Conservation (phyloP, 2,797 vertebrate genomes). For the Syndactyla subalaris region DNA sequence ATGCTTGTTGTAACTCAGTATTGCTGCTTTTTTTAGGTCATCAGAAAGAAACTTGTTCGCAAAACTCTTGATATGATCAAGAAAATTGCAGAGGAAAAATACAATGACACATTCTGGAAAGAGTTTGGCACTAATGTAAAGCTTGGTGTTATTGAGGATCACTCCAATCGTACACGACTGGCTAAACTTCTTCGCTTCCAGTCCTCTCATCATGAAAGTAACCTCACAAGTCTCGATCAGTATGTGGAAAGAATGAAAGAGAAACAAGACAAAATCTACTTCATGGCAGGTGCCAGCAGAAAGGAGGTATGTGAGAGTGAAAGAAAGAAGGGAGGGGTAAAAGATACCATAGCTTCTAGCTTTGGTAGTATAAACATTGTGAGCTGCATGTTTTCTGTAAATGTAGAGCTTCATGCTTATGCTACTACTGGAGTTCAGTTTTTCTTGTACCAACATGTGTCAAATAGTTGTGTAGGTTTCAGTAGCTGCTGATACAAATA, state of each 20-base stretch:
- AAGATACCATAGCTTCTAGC: accelerated
- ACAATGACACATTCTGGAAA: constrained; percentile 98
- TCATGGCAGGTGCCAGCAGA: constrained; percentile 95
- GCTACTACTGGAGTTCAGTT: neutral
- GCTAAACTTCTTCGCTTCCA: constrained; percentile 97
- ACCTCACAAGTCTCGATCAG: constrained; percentile 88
- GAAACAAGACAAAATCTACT: constrained; percentile 98
- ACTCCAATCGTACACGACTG: constrained; percentile 95
- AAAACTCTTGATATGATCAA: constrained; percentile 99
- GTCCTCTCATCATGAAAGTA: constrained; percentile 89
- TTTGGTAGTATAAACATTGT: neutral
- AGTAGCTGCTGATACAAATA: neutral
- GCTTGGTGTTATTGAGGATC: constrained; percentile 98
- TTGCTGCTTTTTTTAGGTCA: constrained; percentile 82
- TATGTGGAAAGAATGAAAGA: constrained; percentile 99
- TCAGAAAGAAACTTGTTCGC: constrained; percentile 97
- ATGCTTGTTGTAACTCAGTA: neutral
- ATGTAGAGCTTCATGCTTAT: accelerated
- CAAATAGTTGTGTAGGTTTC: neutral
- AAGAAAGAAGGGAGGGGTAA: neutral
- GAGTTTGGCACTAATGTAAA: constrained; percentile 99
- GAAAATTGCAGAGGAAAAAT: constrained; percentile 96
- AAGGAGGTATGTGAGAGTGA: constrained; percentile 84
- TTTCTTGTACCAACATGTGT: neutral
- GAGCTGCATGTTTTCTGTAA: neutral